Evolutionary conservation across 2,113 vertebrate species (phyloP), one percentile per base, ranked within the genome.

Genomic region (Brachionichthys hirsutus): DNA sequence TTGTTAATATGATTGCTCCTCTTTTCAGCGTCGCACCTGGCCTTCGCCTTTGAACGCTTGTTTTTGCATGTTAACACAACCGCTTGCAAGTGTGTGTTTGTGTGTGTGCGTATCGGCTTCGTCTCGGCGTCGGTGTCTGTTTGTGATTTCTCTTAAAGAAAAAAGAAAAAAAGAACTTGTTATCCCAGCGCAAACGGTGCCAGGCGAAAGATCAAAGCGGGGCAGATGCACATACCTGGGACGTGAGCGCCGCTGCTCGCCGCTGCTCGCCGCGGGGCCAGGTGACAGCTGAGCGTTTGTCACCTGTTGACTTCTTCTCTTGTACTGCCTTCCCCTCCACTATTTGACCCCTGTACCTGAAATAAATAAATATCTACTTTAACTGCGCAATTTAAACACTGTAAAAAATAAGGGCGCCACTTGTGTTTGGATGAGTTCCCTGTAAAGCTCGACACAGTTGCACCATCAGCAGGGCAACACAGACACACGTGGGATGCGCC

Each of bases 231-330:
- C 89, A 90, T 90, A 91, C 89, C 86, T 91, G 86, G 69, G 77
- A 85, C 86, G 73, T 91, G 86, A 91, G 80, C 71, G 67, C 74
- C 70, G 59, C 83, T 87, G n/a, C n/a, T n/a, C n/a, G n/a, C 78
- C 66, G 78, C 43, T n/a, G n/a, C n/a, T n/a, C n/a, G 83, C 89
- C 89, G 83, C 67, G 14, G 88, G 86, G 88, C 79, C 78, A 82
- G 80, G 90, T 83, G 89, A 91, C 88, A 90, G 88, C 88, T 86
- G 88, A 91, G 84, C 73, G 40, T 73, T 85, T 89, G 88, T 92
- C 88, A 85, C 88, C 82, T 85, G 83, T 79, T 91, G 82, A 86
- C 87, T 88, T 85, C 84, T 87, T 86, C 73, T 83, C 67, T 78
- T 90, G 77, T 77, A 77, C 75, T 78, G 59, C 66, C 61, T 35